Evolutionary conservation across 2,113 vertebrate genomes (phyloP).

Genomic region (Chionis minor): DNA sequence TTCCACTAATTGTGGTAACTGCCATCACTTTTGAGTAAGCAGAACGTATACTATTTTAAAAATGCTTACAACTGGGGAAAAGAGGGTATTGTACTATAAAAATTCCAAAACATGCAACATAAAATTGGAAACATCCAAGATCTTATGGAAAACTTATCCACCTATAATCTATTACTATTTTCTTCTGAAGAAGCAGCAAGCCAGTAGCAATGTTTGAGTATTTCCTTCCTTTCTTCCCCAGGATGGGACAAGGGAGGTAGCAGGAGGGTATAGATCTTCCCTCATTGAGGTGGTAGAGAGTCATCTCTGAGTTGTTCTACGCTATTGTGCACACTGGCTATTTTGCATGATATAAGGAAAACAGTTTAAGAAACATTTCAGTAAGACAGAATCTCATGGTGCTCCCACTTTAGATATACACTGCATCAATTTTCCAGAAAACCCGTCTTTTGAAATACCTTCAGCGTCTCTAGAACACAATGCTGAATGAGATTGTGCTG

Average conservation of each 20-base stretch:
- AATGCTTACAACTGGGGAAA: neutral
- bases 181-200: neutral
- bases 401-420: neutral
- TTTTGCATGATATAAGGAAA: neutral
- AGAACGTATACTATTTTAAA: neutral
- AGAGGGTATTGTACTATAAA: neutral
- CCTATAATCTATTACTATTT: neutral
- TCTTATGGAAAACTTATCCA: neutral
- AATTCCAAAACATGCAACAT: neutral
- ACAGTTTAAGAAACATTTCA: neutral
- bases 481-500: neutral
- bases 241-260: neutral
- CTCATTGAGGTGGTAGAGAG: neutral
- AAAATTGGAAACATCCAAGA: neutral
- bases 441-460: neutral
- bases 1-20: neutral
- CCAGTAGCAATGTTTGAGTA: neutral
- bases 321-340: neutral
- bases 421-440: neutral
- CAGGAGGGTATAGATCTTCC: neutral
- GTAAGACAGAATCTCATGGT: neutral
- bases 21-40: neutral
- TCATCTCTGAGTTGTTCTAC: neutral
- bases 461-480: neutral
- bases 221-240: neutral